A percentile compares a stretch with the other conserved stretches of the same genome.
phyloP scores from a whole-genome alignment of 2,113 vertebrate species.

The Leucopternis melanops region DNA sequence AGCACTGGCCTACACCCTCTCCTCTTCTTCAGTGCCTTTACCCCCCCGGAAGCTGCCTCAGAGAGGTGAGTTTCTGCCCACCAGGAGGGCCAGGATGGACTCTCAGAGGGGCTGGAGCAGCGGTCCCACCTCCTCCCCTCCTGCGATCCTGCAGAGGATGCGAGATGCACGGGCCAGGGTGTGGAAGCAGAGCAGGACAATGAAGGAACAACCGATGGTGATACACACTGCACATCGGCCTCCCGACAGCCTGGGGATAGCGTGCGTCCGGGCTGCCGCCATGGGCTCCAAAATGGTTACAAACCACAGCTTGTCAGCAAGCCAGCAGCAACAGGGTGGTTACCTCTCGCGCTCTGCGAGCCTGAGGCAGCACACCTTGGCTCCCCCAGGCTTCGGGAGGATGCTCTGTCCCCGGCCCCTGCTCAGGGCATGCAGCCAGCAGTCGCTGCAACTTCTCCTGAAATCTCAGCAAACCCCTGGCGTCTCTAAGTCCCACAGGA shows the following conservation, averaged over 20 bases:
- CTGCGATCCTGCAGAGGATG: fast-evolving
- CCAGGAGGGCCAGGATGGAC: background rate
- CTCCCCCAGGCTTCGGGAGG: fast-evolving
- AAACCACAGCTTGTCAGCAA: background rate
- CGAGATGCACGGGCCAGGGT: background rate
- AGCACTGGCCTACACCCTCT: background rate
- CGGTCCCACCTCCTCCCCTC: background rate
- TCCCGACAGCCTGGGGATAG: background rate
- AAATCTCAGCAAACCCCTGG: background rate
- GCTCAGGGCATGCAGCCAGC: fast-evolving
- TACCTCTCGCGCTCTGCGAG: background rate
- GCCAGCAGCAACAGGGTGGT: background rate
- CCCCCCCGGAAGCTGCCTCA: fast-evolving
- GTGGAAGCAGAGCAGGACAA: background rate
- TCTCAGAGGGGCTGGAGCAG: background rate
- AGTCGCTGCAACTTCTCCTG: background rate
- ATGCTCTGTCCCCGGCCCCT: too few species aligned
- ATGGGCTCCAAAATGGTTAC: background rate
- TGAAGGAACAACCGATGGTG: background rate
- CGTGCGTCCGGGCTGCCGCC: fast-evolving
- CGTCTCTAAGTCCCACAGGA: background rate
- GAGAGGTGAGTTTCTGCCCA: background rate
- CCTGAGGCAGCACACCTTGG: background rate
- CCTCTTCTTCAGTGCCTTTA: background rate
- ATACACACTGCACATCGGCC: fast-evolving